These are phyloP conservation scores for Cheilosia variabilis DNA, from an alignment of 2,888 invertebrate species.

Conservation along the genomic window DNA sequence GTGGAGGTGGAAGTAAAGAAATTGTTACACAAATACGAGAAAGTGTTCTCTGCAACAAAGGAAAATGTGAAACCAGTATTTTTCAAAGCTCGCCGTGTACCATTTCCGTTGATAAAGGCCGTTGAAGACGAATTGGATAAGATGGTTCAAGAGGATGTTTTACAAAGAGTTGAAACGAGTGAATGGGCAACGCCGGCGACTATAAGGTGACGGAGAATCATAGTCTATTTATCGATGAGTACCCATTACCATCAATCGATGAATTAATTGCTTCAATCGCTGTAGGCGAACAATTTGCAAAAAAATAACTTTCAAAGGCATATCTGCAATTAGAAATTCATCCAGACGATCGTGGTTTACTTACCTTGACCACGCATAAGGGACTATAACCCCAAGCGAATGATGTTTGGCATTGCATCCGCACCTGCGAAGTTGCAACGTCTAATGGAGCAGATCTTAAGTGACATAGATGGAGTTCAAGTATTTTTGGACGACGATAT, in stretches of 20 bases:
- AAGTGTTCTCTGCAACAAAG: too few species aligned
- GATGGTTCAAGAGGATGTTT: too few species aligned
- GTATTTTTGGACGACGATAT: slow-evolving; percentile 10
- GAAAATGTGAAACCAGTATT: too few species aligned
- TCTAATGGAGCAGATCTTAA: slow-evolving; percentile 76
- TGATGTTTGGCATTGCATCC: slow-evolving; percentile 78
- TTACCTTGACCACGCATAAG: slow-evolving; percentile 79
- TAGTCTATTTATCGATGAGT: slow-evolving; percentile 62
- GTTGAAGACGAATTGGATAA: too few species aligned
- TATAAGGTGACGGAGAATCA: slow-evolving; percentile 75
- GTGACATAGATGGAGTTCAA: slow-evolving; percentile 55
- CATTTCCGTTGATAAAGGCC: too few species aligned
- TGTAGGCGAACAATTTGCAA: slow-evolving; percentile 67
- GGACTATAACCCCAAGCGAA: slow-evolving; percentile 77
- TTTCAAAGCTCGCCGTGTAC: too few species aligned
- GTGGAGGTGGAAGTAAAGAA: too few species aligned
- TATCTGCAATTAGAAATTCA: slow-evolving; percentile 79
- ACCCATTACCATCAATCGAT: too few species aligned
- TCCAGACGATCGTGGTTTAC: slow-evolving; percentile 76
- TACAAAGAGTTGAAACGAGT: too few species aligned
- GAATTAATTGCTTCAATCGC: slow-evolving; percentile 75
- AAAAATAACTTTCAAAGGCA: slow-evolving; percentile 77
- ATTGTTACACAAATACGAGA: too few species aligned
- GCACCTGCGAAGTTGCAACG: slow-evolving; percentile 78
- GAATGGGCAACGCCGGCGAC: too few species aligned